phyloP scores from a whole-genome alignment of 2,797 vertebrate species.

The Sebastolobus alascanus region DNA sequence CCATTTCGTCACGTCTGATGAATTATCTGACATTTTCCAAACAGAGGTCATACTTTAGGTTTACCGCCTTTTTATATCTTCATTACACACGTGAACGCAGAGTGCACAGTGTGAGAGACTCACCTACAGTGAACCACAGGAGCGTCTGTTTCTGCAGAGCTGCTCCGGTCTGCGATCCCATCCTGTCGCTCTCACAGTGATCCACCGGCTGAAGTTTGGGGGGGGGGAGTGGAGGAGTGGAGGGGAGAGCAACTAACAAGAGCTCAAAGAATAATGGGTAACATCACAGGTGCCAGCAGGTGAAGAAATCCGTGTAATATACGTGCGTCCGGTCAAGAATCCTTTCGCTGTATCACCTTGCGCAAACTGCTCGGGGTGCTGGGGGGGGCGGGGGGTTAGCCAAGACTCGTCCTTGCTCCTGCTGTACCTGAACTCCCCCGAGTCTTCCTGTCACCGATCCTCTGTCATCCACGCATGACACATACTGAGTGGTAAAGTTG shows the following conservation, averaged over 20 bases:
- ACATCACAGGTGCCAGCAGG: constrained; percentile 19
- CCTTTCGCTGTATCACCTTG: constrained; percentile 35
- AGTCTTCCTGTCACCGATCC: constrained; percentile 52
- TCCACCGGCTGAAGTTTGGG: constrained; percentile 59
- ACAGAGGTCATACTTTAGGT: neutral
- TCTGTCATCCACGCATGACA: constrained; percentile 12
- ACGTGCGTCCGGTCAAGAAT: neutral
- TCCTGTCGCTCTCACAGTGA: constrained; percentile 49
- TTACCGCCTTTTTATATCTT: neutral
- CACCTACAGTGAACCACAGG: constrained; percentile 73
- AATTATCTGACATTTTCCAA: neutral
- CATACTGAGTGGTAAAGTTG: constrained; percentile 37
- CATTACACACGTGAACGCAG: neutral
- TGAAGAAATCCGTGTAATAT: constrained; percentile 26
- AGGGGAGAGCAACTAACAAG: neutral
- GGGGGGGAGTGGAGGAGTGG: neutral
- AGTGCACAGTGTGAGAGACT: constrained; percentile 47
- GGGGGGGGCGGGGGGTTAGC: neutral
- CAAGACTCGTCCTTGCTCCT: constrained; percentile 30
- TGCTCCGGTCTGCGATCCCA: constrained; percentile 53
- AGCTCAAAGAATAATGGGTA: constrained; percentile 23
- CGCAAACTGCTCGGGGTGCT: constrained; percentile 38
- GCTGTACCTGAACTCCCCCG: constrained; percentile 41
- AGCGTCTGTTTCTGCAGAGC: constrained; percentile 60
- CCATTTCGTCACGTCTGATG: neutral